phyloP scores from a whole-genome alignment of 2,888 invertebrate species.

The Notodonta dromedarius region DNA sequence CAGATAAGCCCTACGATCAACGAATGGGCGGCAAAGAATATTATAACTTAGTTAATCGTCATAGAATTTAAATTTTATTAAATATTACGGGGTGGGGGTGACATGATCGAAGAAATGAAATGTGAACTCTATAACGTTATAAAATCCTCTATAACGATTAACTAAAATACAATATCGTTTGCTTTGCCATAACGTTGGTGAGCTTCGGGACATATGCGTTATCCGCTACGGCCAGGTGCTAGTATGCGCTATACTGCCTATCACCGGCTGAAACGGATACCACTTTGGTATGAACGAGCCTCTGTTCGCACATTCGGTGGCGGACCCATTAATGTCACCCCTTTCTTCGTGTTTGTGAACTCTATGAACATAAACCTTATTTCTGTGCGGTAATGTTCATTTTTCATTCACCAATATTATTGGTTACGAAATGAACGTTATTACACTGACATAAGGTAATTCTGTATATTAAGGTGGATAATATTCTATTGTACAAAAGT shows the following conservation, averaged over 20 bases:
- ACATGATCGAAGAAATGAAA: not conserved
- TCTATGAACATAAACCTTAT: not conserved
- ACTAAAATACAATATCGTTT: not conserved
- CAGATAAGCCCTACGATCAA: conserved; percentile 3
- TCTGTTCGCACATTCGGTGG: conserved; percentile 51
- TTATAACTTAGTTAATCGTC: not conserved
- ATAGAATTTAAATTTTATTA: not conserved
- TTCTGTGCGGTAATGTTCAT: not conserved
- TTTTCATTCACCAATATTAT: conserved; percentile 11
- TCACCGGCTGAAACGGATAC: not conserved
- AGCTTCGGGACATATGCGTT: not conserved
- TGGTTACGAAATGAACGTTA: conserved; percentile 22
- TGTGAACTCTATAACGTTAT: not conserved
- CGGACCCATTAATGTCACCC: conserved; percentile 33
- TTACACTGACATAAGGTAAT: not conserved
- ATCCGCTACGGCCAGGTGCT: not conserved
- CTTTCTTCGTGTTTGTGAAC: not conserved
- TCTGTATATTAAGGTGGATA: not conserved
- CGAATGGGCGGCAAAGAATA: not conserved
- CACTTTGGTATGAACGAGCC: not conserved
- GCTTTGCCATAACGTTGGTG: not conserved
- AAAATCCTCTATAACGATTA: not conserved
- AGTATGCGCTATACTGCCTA: not conserved
- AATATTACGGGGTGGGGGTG: not conserved
- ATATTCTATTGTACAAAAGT: conserved; percentile 1